These are phyloP conservation scores for Acleris holmiana DNA, from an alignment of 2,888 invertebrate genomes.

Conservation along the genomic window DNA sequence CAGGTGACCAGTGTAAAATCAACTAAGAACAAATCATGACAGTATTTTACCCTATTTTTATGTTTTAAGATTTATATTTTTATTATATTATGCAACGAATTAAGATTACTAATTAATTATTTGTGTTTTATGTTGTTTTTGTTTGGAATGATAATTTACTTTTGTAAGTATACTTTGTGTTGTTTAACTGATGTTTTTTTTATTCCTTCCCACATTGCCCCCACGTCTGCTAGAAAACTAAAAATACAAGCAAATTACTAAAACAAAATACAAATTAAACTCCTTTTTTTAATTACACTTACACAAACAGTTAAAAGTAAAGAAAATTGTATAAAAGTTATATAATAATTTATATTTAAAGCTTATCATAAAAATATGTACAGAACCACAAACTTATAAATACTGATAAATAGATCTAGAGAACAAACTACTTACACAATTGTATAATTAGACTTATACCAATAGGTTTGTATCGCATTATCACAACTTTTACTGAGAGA, in stretches of 20 bases:
- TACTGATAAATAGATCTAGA: conserved; percentile 22
- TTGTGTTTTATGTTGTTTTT: conserved; percentile 28
- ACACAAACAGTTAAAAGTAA: conserved; percentile 7
- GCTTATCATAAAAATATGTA: conserved; percentile 3
- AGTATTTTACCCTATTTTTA: conserved; percentile 40
- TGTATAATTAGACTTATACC: conserved; percentile 30
- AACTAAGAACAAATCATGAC: conserved; percentile 45
- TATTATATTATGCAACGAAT: conserved; percentile 28
- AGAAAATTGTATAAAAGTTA: background rate
- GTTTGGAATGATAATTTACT: conserved; percentile 23
- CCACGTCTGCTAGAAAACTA: background rate
- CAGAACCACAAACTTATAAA: conserved; percentile 23
- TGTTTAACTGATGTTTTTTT: conserved; percentile 32
- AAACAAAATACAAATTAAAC: too few species aligned
- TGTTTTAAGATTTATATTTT: conserved; percentile 18
- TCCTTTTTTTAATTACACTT: conserved; percentile 18
- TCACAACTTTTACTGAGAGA: conserved; percentile 61
- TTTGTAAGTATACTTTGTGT: conserved; percentile 30
- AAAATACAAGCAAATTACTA: too few species aligned
- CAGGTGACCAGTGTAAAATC: background rate
- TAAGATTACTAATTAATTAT: conserved; percentile 17
- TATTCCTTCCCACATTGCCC: background rate
- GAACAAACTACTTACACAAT: conserved; percentile 2
- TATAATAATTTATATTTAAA: too few species aligned
- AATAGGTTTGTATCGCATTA: conserved; percentile 52